Evolutionary conservation across 2,888 invertebrate species (phyloP), one percentile per base, ranked within the genome.

Genomic region (Agapetus fuscipes): DNA sequence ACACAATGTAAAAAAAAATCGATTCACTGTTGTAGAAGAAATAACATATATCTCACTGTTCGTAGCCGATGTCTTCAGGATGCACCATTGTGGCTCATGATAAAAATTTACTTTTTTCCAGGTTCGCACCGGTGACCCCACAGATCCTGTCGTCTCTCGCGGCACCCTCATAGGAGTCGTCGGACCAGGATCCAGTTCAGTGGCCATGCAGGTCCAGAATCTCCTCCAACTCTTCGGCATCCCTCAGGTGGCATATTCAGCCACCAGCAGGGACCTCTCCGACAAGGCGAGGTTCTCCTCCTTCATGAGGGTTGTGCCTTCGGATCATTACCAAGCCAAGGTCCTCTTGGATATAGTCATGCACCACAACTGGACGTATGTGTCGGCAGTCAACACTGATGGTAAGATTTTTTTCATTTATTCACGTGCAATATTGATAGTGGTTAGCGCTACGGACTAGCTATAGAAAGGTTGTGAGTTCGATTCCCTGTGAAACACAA

Each of bases 291-390:
- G 81, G 47, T 86, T 78, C 62, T 76, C 79, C 52, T 84, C 83
- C 52, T 86, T 85, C 61, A 67, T 83, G 53, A 70, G 86, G 25
- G 83, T 85, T 16, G 84, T 85, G 28, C 85, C 85, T 9, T 80
- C 82, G 1, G 85, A 86, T 62, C 75, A 73, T 50, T 80, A 80
- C 61, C 85, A 85, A 62, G 84, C 83, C 11, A 75, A 78, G 54
- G 78, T 80, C 34, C 74, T 86, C 55, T 67, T 81, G 48, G 80
- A 83, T 53, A 63, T 82, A 43, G 73, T 83, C 30, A 64, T 67
- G 43, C 64, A 71, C 43, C 76, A 77, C 60, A 81, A 82, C 59
- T 86, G 85, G 85, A 83, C 80, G 6, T 86, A 85, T 58, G 78
- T 86, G 27, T 81, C 82, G 29, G 79, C 78, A 12, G 76, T 83